Evolutionary conservation across 2,888 invertebrate species (phyloP), one percentile per base, ranked within the genome.

Genomic region (Heteropelma amictum): DNA sequence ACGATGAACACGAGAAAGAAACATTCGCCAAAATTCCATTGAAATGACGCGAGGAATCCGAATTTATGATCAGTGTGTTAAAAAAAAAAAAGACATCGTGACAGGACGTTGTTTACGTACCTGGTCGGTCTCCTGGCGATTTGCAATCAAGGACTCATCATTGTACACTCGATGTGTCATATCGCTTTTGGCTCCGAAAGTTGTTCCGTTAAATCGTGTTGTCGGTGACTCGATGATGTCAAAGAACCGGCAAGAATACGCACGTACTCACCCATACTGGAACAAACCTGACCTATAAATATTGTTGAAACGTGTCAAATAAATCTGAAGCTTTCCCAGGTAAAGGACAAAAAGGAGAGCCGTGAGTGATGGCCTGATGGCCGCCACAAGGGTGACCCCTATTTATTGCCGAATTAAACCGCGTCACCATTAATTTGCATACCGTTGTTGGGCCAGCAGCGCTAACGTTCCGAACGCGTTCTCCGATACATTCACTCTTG

Each of bases 321-420:
- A 88, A 88, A 88, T 88, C 85, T 83, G 85, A 86, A 86, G 87
- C 85, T 88, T 89, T 88, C 87, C 86, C 88, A 88, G 87, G 88
- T 85, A 83, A 79, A 80, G 82, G 81, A 84, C 81, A 85, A 85
- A 86, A 82, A 83, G 80, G 71, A 79, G 80, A 76, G 77, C 74
- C 78, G 85, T 88, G 87, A 88, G 83, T 85, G 88, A 89, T 87
- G 84, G 84, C 71, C 84, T 81, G 81, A 85, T 85, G 84, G 84
- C 81, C 83, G 85, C 79, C 82, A 80, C 82, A 86, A 83, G 85
- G 86, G 87, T 86, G 84, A 88, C 87, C 88, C 85, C 87, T 88
- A 88, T 89, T 89, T 88, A 88, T 89, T 88, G 88, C 87, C 88
- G 88, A 89, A 89, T 89, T 88, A 89, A 89, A 89, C 84, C 88